Conservation (phyloP, 2,113 vertebrate species). For the human (Homo sapiens) region GRCh38 chrX:39236501-39237000, state of each 20-base stretch:
- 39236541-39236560: conserved; percentile 38
- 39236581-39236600: not conserved
- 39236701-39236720: not conserved
- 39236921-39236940: conserved; percentile 82
- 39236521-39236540: not conserved
- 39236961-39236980: conserved; percentile 85
- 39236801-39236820: not conserved
- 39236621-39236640: conserved; percentile 39
- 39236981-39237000: conserved; percentile 88
- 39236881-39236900: conserved; percentile 77
- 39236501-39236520: conserved; percentile 25
- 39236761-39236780: conserved; percentile 11
- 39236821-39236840: not conserved
- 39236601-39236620: conserved; percentile 20
- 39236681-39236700: not conserved
- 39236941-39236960: conserved; percentile 77
- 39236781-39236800: not conserved
- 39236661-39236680: not conserved
- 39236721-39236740: not conserved
- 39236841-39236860: conserved; percentile 48
- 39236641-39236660: not conserved
- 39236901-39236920: conserved; percentile 80
- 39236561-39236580: conserved; percentile 19
- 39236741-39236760: not conserved
- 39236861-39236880: conserved; percentile 51